Base-by-base conservation (phyloP, 2,113 vertebrate species). In the Sinocyclocheilus grahami region DNA sequence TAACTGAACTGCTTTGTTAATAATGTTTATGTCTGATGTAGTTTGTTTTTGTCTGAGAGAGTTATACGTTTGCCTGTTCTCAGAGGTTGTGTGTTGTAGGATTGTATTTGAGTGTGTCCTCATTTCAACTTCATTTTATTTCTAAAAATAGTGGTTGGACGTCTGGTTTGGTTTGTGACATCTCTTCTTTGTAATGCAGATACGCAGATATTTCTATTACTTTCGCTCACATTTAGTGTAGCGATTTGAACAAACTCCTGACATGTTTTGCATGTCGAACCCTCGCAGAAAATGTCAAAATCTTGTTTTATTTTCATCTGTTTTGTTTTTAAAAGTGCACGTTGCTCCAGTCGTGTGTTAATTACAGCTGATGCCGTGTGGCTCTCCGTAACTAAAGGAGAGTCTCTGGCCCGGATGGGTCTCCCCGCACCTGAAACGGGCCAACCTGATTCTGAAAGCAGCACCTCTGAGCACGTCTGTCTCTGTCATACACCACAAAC, bases 301-400 rank as follows among this genome's bases (percentile, higher is more conserved):
- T 48, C 46, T 48, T 48, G 46, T 48, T 48, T 48, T 48, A 42
- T 42, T 8, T 42, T 42, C 42, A 42, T 42, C 3, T 51, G 51
- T 48, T 53, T 12, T 13, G 0, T 48, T 48, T 48, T 46, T 46
- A 71, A 71, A 60, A 51, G 33, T 33, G 42, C 53, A 9, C 4
- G 12, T 53, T 53, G 51, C 51, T 53, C 51, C 51, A 82, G 39
- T 16, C 51, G 75, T 69, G 86, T 42, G 53, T 86, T 94, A 93
- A 91, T 93, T 91, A 91, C 86, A 92, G 89, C 62, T 90, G 88
- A 86, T 81, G 82, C 67, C 79, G 74, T 4, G 67, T 71, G 67
- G 65, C 89, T 91, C 82, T 80, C 86, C 81, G 90, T 92, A 92
- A 91, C 88, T 87, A 39, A 89, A 91, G 89, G 24, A 71, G 65